These are phyloP conservation scores for Pemphredon lugubris DNA, from an alignment of 2,888 invertebrate genomes.

Conservation along the genomic window DNA sequence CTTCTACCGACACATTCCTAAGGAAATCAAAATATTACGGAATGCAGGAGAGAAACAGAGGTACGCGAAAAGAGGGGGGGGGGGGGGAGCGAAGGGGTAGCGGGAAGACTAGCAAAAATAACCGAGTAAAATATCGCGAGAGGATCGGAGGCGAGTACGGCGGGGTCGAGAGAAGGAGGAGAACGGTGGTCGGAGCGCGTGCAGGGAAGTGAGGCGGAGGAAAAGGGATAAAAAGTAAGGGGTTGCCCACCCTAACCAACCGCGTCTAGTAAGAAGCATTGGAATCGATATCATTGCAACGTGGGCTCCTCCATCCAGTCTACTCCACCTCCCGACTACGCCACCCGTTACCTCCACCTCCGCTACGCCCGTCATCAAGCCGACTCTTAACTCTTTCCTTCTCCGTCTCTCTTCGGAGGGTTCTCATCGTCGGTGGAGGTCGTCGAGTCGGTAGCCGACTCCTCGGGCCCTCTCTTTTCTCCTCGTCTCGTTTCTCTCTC, in stretches of 20 bases:
- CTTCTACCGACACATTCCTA: conserved; percentile 12
- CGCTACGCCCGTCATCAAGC: conserved; percentile 70
- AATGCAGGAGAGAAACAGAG: neutral
- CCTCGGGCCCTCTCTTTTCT: conserved; percentile 66
- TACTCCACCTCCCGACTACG: conserved; percentile 69
- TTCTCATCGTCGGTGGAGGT: conserved; percentile 65
- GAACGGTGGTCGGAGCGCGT: conserved; percentile 60
- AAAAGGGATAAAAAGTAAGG: conserved; percentile 80
- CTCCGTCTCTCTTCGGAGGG: conserved; percentile 67
- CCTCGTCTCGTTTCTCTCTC: conserved; percentile 54
- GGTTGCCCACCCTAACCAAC: conserved; percentile 79
- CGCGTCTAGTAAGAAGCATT: conserved; percentile 80
- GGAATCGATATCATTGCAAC: conserved; percentile 81
- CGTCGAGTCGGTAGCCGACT: conserved; percentile 72
- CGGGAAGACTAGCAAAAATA: conserved; percentile 64
- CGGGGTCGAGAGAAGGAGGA: conserved; percentile 56
- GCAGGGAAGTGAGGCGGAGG: conserved; percentile 69
- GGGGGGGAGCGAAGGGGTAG: conserved; percentile 24
- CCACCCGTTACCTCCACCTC: conserved; percentile 64
- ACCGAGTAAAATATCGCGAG: conserved; percentile 74
- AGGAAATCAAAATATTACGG: conserved; percentile 27
- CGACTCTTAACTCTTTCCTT: conserved; percentile 78
- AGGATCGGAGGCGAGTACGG: conserved; percentile 64
- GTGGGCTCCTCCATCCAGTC: conserved; percentile 75
- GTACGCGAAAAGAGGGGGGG: conserved; percentile 7